These are phyloP conservation scores for Acipenser ruthenus DNA, from an alignment of 2,797 vertebrate species.

Conservation along the genomic window DNA sequence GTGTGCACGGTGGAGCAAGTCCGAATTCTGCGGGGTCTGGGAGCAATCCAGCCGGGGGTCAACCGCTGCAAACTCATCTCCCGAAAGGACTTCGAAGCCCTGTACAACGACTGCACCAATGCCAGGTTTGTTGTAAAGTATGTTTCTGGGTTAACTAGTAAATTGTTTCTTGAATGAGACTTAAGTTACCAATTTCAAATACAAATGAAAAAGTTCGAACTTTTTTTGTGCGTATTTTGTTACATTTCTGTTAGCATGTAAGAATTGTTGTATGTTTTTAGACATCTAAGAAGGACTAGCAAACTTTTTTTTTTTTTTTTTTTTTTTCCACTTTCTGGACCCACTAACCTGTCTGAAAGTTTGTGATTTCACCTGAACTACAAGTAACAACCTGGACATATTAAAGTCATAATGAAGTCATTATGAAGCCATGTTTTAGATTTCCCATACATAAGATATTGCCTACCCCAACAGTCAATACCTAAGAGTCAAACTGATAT, in stretches of 20 bases:
- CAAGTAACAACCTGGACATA: no score
- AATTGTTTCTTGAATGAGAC: not conserved
- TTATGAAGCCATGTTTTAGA: no score
- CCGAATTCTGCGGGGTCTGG: constrained; percentile 80
- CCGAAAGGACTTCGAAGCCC: constrained; percentile 83
- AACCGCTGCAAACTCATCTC: constrained; percentile 94
- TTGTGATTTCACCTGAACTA: no score
- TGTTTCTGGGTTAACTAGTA: not conserved
- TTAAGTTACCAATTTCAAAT: not conserved
- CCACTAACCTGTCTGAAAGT: no score
- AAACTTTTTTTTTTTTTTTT: constrained; percentile 1
- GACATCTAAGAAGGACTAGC: constrained; percentile 11
- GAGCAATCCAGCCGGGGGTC: constrained; percentile 88
- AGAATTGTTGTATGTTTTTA: not conserved
- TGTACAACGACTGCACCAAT: constrained; percentile 89
- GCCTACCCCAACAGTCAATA: no score
- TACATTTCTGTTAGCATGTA: no score
- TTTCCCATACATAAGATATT: no score
- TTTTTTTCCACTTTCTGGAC: not conserved
- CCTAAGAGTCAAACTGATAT: no score
- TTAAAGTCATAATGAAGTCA: no score
- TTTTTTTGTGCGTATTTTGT: not conserved
- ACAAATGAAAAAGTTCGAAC: constrained; percentile 1
- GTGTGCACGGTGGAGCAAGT: constrained; percentile 92
- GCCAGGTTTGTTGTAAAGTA: constrained; percentile 62